These are phyloP conservation scores for Melanostoma scalare DNA, from an alignment of 2,888 invertebrate genomes.

Conservation along the genomic window DNA sequence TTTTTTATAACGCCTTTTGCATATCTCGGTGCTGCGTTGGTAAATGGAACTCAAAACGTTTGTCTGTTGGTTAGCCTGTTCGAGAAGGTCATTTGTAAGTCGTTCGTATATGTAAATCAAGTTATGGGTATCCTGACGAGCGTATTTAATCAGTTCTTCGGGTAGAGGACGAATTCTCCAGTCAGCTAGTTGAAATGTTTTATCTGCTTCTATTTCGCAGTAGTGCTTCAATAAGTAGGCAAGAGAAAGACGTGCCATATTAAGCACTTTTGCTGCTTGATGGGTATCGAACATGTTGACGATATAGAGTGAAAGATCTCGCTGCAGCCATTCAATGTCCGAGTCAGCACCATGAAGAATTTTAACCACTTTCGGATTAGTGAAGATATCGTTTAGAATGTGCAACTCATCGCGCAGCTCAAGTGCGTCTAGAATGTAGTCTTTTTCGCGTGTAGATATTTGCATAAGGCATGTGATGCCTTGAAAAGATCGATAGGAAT, in stretches of 20 bases:
- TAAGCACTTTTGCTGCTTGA: conserved; percentile 90
- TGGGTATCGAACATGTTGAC: conserved; percentile 99
- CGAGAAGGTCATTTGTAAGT: conserved; percentile 89
- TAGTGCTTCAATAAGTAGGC: conserved; percentile 90
- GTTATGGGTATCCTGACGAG: conserved; percentile 97
- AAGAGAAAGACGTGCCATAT: conserved; percentile 87
- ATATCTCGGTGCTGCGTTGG: conserved; percentile 88
- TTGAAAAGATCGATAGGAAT: conserved; percentile 94
- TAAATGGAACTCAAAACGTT: conserved; percentile 88
- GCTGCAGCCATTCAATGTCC: conserved; percentile 96
- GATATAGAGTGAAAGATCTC: conserved; percentile 96
- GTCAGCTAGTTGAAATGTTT: conserved; percentile 96
- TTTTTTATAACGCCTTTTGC: conserved; percentile 92
- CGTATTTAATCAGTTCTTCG: conserved; percentile 90
- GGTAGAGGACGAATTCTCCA: conserved; percentile 97
- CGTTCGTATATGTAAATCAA: conserved; percentile 93
- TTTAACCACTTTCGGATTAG: conserved; percentile 94
- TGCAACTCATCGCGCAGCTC: conserved; percentile 91
- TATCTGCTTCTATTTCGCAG: conserved; percentile 91
- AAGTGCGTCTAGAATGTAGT: conserved; percentile 95
- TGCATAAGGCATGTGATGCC: conserved; percentile 98
- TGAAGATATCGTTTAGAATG: conserved; percentile 93
- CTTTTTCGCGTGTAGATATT: conserved; percentile 90
- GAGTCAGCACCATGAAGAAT: conserved; percentile 95
- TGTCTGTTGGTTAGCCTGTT: conserved; percentile 85